Evolutionary conservation across 1,140 invertebrate genomes (phyloP).

Genomic region (Neomicropteryx cornuta): DNA sequence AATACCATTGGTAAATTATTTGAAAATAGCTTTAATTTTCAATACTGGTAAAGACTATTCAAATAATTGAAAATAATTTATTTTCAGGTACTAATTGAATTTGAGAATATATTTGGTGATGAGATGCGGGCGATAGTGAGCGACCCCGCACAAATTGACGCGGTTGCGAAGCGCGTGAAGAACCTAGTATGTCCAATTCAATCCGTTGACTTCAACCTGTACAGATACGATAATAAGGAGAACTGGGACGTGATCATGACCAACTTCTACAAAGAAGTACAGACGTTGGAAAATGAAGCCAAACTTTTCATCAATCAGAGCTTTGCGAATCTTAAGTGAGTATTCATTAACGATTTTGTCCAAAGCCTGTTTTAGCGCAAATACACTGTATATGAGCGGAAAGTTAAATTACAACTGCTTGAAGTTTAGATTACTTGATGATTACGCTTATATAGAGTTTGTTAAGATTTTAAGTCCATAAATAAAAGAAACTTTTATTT

Average conservation of each 20-base stretch:
- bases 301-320: conserved; percentile 77
- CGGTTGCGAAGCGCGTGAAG: conserved; percentile 61
- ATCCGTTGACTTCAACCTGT: conserved; percentile 72
- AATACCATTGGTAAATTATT: too few relatives aligned
- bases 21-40: too few relatives aligned
- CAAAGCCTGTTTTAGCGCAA: background rate
- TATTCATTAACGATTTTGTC: conserved; percentile 9
- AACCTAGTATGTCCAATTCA: conserved; percentile 61
- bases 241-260: conserved; percentile 74
- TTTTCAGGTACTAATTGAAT: conserved; percentile 62
- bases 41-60: too few relatives aligned
- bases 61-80: conserved; percentile 1
- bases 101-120: conserved; percentile 79
- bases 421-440: too few relatives aligned
- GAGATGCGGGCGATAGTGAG: conserved; percentile 77
- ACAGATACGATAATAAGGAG: conserved; percentile 58
- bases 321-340: conserved; percentile 58
- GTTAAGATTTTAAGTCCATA: too few relatives aligned
- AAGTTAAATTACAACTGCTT: too few relatives aligned
- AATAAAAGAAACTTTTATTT: too few relatives aligned
- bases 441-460: too few relatives aligned
- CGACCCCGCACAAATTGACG: conserved; percentile 74
- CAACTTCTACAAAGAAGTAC: conserved; percentile 63
- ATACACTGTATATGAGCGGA: too few relatives aligned
- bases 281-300: conserved; percentile 66